phyloP scores from a whole-genome alignment of 2,888 invertebrate species.

The Sycophila texana region DNA sequence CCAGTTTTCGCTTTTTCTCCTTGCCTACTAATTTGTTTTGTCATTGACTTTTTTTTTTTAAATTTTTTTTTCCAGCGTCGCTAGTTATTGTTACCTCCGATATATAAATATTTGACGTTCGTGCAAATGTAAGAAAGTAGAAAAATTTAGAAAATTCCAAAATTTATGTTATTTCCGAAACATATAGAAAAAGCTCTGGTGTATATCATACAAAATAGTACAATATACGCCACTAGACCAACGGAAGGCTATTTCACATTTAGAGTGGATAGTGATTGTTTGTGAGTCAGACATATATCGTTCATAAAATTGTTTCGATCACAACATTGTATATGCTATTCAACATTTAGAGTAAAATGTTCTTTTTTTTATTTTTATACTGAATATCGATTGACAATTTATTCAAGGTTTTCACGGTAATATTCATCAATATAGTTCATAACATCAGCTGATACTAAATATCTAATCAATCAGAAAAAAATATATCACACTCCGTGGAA shows the following conservation, averaged over 20 bases:
- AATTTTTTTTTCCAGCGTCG: background rate
- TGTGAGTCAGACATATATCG: background rate
- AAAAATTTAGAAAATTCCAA: background rate
- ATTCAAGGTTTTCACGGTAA: background rate
- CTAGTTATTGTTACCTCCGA: background rate
- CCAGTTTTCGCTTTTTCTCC: conserved; percentile 25
- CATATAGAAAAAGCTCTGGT: too few species aligned
- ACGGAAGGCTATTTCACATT: background rate
- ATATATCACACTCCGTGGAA: conserved; percentile 29
- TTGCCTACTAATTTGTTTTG: background rate
- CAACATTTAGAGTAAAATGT: background rate
- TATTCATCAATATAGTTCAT: background rate
- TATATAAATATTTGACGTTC: background rate
- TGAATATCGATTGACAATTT: background rate
- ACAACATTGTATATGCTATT: background rate
- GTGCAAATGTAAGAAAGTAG: background rate
- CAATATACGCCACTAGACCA: background rate
- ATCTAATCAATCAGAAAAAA: conserved; percentile 29
- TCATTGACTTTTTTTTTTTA: background rate
- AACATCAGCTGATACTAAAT: background rate
- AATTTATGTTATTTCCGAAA: background rate
- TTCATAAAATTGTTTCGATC: conserved; percentile 1
- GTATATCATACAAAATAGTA: background rate
- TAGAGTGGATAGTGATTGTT: background rate
- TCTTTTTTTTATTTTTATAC: background rate